Evolutionary conservation across 2,888 invertebrate genomes (phyloP).

Genomic region (Cataglyphis altisquamis): DNA sequence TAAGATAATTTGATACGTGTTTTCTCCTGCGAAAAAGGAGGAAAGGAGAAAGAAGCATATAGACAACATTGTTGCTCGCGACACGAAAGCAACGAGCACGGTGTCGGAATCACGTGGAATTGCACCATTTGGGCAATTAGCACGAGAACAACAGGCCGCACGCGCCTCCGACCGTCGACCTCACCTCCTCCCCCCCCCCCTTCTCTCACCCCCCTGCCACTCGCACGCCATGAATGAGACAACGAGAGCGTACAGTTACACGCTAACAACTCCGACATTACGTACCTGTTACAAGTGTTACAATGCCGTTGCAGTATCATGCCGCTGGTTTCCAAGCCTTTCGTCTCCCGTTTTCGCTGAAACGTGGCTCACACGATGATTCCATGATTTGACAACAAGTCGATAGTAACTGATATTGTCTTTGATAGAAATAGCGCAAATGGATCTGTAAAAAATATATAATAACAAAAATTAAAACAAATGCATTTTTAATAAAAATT

Average conservation of each 20-base stretch:
- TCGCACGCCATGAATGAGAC: conserved; percentile 79
- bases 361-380: conserved; percentile 34
- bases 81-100: conserved; percentile 63
- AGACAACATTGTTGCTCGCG: conserved; percentile 45
- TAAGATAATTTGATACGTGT: conserved; percentile 7
- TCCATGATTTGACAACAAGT: conserved; percentile 3
- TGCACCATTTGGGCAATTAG: conserved; percentile 83
- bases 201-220: conserved; percentile 29
- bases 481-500: neutral
- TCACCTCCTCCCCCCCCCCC: conserved; percentile 18
- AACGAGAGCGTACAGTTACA: conserved; percentile 76
- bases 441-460: neutral
- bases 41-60: conserved; percentile 12
- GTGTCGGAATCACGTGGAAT: conserved; percentile 77
- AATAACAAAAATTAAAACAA: neutral
- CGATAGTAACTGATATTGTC: neutral
- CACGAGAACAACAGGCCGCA: conserved; percentile 79
- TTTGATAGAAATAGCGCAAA: neutral
- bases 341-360: conserved; percentile 23
- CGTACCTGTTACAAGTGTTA: conserved; percentile 68
- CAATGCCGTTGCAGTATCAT: conserved; percentile 62
- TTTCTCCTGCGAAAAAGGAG: neutral
- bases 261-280: conserved; percentile 62
- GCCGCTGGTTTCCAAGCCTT: conserved; percentile 39
- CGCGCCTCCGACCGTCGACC: conserved; percentile 77